Conservation (phyloP, 2,888 invertebrate species). For the Fragum fragum region DNA sequence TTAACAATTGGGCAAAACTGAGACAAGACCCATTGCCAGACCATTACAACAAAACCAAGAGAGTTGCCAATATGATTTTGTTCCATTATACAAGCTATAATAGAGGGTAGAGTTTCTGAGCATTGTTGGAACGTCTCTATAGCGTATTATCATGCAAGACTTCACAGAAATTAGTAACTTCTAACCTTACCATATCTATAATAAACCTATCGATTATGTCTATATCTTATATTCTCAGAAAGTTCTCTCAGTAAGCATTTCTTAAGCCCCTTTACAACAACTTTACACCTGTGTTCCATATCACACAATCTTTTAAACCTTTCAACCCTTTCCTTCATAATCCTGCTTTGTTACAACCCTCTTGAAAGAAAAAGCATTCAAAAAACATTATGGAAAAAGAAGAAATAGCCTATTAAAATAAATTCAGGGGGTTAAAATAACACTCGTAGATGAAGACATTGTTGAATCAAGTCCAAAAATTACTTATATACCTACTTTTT, state of each 20-base stretch:
- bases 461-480: too few relatives aligned
- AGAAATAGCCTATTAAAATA: too few relatives aligned
- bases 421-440: too few relatives aligned
- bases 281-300: too few relatives aligned
- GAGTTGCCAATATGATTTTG: slow-evolving; percentile 15
- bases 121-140: slow-evolving; percentile 22
- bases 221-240: slow-evolving; percentile 11
- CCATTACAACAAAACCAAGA: background rate
- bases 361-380: too few relatives aligned
- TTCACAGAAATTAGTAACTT: slow-evolving; percentile 28
- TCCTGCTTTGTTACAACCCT: too few relatives aligned
- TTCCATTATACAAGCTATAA: slow-evolving; percentile 28
- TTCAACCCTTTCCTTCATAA: too few relatives aligned
- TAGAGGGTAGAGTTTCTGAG: slow-evolving; percentile 10
- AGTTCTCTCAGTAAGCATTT: background rate
- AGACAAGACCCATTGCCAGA: background rate
- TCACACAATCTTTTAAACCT: too few relatives aligned
- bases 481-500: too few relatives aligned
- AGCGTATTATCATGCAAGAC: slow-evolving; percentile 30
- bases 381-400: too few relatives aligned
- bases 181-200: slow-evolving; percentile 19
- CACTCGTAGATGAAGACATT: too few relatives aligned
- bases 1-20: background rate
- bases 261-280: background rate
- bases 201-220: slow-evolving; percentile 30